Base-by-base conservation (phyloP, 2,113 vertebrate species). In the Erinaceus europaeus region DNA sequence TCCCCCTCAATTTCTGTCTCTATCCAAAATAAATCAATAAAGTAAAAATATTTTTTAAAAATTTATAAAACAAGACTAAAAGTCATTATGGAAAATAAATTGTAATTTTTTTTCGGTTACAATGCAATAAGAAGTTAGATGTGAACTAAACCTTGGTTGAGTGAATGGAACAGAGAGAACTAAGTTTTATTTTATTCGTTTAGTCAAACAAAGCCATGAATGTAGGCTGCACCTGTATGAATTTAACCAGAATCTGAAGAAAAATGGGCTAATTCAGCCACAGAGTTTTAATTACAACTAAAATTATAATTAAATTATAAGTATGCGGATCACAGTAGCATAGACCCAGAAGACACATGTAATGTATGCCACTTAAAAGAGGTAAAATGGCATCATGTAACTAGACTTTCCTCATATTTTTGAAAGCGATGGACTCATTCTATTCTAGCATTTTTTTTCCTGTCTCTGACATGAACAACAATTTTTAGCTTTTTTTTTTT, bases 301-400 rank as follows among this genome's bases (percentile, higher is more conserved):
- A 65, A 78, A 72, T n/a, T n/a, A n/a, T n/a, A n/a, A n/a, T n/a
- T n/a, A 92, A 91, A 29, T 68, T 84, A n/a, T 72, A 36, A n/a
- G n/a, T 62, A 71, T 81, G 59, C 40, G 48, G 57, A 67, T 72
- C 59, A 71, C 69, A 87, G 29, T 34, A 42, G 32, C 18, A 80
- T 38, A 65, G 59, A 68, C 32, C 76, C 73, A 83, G 23, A 12
- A 76, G 46, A 52, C 5, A 64, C 78, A 83, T 81, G 55, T 38
- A 80, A 86, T 42, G 29, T n/a, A 53, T 83, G 38, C n/a, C 17
- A 71, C 64, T 64, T 86, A 65, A 92, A 90, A 69, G 52, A 55
- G 67, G n/a, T 59, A 71, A 91, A 81, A 76, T 65, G 34, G 42
- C 38, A 73, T 68, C 1, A 84, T 5, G n/a, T 53, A 91, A 64